A percentile compares a stretch with the other conserved stretches of the same genome.
These are phyloP conservation scores for Merluccius polli DNA, from an alignment of 2,797 vertebrate genomes.

Conservation along the genomic window DNA sequence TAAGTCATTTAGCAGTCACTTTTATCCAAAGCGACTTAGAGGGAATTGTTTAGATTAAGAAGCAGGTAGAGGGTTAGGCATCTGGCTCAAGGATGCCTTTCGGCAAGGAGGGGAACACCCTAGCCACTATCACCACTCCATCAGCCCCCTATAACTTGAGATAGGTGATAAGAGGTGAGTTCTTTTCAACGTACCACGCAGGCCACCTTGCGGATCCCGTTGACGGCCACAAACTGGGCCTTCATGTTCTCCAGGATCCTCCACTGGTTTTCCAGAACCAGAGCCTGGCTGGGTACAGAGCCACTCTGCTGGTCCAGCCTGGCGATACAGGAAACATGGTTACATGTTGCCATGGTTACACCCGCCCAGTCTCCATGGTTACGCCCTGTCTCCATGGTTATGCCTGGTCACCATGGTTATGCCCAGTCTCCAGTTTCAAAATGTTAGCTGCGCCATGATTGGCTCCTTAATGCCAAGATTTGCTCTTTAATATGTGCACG, in stretches of 20 bases:
- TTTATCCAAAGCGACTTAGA: no score
- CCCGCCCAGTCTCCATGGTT: not conserved
- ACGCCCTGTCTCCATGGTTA: not conserved
- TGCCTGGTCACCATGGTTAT: not conserved
- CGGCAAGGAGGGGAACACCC: not conserved
- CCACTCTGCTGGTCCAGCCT: constrained; percentile 85
- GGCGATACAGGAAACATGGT: constrained; percentile 10
- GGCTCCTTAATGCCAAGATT: not conserved
- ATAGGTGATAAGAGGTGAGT: not conserved
- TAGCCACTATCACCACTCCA: not conserved
- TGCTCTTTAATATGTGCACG: not conserved
- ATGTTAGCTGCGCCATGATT: not conserved
- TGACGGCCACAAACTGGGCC: constrained; percentile 92
- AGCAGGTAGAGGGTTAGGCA: no score
- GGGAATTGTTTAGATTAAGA: no score
- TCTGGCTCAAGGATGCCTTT: no score
- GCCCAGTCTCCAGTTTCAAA: not conserved
- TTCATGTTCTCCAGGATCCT: constrained; percentile 96
- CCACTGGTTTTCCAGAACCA: constrained; percentile 87
- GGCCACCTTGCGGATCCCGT: constrained; percentile 93
- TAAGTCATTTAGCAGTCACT: no score
- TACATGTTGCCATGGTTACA: not conserved
- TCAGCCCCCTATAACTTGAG: not conserved
- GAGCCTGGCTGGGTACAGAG: constrained; percentile 72
- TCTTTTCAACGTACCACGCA: constrained; percentile 83